phyloP scores from a whole-genome alignment of 2,797 vertebrate genomes.

The Ceryle rudis region DNA sequence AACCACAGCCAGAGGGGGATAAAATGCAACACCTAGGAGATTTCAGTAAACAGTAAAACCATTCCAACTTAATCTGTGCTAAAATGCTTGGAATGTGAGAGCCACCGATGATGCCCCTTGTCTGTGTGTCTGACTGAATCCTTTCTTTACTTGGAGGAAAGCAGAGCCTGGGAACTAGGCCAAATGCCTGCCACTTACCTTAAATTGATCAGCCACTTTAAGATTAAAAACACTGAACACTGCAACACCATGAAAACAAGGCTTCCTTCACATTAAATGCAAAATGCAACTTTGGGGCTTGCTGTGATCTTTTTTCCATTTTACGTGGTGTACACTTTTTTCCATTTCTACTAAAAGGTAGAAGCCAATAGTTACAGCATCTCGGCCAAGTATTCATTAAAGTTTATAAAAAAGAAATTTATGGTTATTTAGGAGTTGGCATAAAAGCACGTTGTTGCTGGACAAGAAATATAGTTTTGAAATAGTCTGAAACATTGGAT shows the following conservation, averaged over 20 bases:
- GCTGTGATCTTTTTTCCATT: constrained; percentile 81
- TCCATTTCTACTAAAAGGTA: constrained; percentile 74
- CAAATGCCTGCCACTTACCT: constrained; percentile 83
- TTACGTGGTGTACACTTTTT: constrained; percentile 67
- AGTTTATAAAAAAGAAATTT: constrained; percentile 80
- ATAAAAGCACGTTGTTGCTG: constrained; percentile 67
- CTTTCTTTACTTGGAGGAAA: constrained; percentile 80
- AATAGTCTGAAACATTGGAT: constrained; percentile 48
- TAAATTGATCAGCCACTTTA: constrained; percentile 81
- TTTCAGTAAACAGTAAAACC: constrained; percentile 81
- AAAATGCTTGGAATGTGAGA: constrained; percentile 83
- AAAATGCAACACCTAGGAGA: constrained; percentile 83
- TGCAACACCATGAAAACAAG: constrained; percentile 77
- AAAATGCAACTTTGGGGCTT: constrained; percentile 74
- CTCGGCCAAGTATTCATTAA: constrained; percentile 80
- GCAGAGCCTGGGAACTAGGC: constrained; percentile 81
- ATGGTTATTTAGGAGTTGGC: constrained; percentile 79
- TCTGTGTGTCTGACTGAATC: constrained; percentile 81
- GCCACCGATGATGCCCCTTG: constrained; percentile 79
- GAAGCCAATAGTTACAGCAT: constrained; percentile 79
- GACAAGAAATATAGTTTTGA: constrained; percentile 73
- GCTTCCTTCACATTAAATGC: constrained; percentile 77
- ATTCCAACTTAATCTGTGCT: constrained; percentile 83
- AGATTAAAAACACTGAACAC: constrained; percentile 78
- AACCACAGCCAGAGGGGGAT: constrained; percentile 69